Evolutionary conservation across 1,140 invertebrate genomes (phyloP).

Genomic region (Himalopsyche phryganea): DNA sequence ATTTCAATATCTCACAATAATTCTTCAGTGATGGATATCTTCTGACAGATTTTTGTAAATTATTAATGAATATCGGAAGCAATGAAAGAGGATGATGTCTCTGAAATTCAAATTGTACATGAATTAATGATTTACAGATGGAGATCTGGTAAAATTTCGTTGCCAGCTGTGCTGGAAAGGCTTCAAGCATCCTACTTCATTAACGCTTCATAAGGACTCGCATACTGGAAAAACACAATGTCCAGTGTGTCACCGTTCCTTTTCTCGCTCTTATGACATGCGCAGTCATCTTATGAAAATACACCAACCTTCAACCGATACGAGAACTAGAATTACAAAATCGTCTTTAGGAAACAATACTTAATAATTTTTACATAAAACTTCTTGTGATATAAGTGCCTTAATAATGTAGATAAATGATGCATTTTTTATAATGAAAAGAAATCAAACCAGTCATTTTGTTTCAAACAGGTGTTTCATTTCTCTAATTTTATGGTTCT

Average conservation of each 20-base stretch:
- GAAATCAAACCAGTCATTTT: no score
- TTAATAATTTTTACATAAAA: neutral
- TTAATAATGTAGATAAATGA: neutral
- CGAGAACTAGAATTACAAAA: constrained; percentile 18
- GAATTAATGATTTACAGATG: constrained; percentile 43
- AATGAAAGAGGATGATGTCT: neutral
- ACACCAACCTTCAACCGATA: constrained; percentile 38
- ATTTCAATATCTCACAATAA: no score
- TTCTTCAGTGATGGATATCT: no score
- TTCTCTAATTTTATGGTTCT: no score
- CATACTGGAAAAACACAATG: constrained; percentile 71
- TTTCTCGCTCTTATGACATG: constrained; percentile 63
- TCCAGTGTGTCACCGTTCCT: constrained; percentile 58
- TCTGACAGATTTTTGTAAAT: no score
- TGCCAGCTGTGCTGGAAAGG: constrained; percentile 69
- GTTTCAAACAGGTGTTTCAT: no score
- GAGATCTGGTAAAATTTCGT: constrained; percentile 55
- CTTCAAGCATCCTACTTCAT: constrained; percentile 72
- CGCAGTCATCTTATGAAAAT: constrained; percentile 59
- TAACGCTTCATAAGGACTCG: constrained; percentile 71
- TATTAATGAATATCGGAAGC: neutral
- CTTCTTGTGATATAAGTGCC: constrained; percentile 25
- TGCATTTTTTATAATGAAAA: no score
- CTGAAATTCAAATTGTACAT: constrained; percentile 18
- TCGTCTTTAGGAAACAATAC: constrained; percentile 20